Conservation (phyloP, 2,888 invertebrate genomes). For the Bembecia ichneumoniformis region DNA sequence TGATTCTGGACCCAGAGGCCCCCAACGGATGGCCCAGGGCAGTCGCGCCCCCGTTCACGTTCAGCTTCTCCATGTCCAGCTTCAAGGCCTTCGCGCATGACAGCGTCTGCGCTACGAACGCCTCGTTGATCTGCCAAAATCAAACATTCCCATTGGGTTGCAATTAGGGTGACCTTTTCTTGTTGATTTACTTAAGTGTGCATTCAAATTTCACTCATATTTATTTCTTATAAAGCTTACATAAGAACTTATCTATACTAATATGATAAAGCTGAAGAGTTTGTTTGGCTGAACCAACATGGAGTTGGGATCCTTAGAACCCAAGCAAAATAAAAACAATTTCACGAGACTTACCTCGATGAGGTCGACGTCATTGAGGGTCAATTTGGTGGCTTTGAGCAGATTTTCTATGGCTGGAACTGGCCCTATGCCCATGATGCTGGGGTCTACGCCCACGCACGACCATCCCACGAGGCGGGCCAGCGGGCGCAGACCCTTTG, state of each 20-base stretch:
- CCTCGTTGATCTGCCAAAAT: constrained; percentile 91
- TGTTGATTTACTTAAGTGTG: no score
- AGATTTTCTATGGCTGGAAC: constrained; percentile 93
- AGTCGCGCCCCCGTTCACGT: constrained; percentile 96
- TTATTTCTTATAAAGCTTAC: not conserved
- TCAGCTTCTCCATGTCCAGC: constrained; percentile 88
- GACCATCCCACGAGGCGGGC: constrained; percentile 93
- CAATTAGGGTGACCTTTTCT: no score
- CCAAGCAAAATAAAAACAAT: no score
- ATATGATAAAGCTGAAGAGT: no score
- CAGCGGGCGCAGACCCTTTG: constrained; percentile 88
- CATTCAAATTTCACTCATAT: not conserved
- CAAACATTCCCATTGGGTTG: no score
- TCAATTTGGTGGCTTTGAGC: constrained; percentile 82
- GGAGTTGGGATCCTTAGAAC: no score
- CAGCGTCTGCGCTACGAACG: constrained; percentile 95
- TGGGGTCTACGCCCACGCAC: constrained; percentile 95
- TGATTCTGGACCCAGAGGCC: constrained; percentile 95
- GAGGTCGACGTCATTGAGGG: constrained; percentile 89
- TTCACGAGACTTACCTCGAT: constrained; percentile 84
- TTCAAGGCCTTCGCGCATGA: constrained; percentile 92
- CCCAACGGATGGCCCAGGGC: constrained; percentile 97
- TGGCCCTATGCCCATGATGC: constrained; percentile 98
- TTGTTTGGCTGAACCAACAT: no score
- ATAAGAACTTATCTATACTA: constrained; percentile 8